Evolutionary conservation across 2,797 vertebrate species (phyloP).

Genomic region (Aeoliscus strigatus): DNA sequence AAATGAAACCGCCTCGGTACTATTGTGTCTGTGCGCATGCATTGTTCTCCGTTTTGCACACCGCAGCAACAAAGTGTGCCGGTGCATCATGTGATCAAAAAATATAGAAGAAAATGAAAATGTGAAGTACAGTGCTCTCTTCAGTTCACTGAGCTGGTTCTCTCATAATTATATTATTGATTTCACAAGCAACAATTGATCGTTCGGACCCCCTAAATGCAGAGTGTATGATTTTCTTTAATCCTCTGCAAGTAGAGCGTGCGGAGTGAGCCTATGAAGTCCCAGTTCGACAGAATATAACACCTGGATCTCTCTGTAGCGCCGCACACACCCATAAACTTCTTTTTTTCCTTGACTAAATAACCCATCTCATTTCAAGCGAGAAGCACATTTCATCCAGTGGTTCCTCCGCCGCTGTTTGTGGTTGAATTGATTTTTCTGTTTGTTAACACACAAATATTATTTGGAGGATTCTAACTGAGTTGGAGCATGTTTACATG

Average conservation of each 20-base stretch:
- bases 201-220: slow-evolving; percentile 58
- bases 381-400: slow-evolving; percentile 39
- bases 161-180: slow-evolving; percentile 65
- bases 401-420: slow-evolving; percentile 36
- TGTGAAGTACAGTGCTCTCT: slow-evolving; percentile 26
- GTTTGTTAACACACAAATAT: slow-evolving; percentile 47
- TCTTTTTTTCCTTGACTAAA: slow-evolving; percentile 26
- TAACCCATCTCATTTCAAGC: slow-evolving; percentile 51
- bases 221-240: slow-evolving; percentile 58
- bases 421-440: slow-evolving; percentile 45
- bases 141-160: slow-evolving; percentile 50
- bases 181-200: slow-evolving; percentile 48
- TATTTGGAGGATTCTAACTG: slow-evolving; percentile 15
- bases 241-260: slow-evolving; percentile 47
- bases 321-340: neutral
- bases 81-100: slow-evolving; percentile 17
- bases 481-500: slow-evolving; percentile 27
- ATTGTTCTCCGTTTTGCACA: slow-evolving; percentile 17
- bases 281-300: slow-evolving; percentile 59
- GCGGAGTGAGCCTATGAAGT: slow-evolving; percentile 45
- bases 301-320: slow-evolving; percentile 46
- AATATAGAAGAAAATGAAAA: slow-evolving; percentile 30
- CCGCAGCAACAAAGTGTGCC: slow-evolving; percentile 35
- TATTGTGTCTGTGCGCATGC: slow-evolving; percentile 36
- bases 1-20: slow-evolving; percentile 27